These are phyloP conservation scores for Epizoanthus fatuus DNA, from an alignment of 92 coral and sea anemone genomes.

Conservation along the genomic window DNA sequence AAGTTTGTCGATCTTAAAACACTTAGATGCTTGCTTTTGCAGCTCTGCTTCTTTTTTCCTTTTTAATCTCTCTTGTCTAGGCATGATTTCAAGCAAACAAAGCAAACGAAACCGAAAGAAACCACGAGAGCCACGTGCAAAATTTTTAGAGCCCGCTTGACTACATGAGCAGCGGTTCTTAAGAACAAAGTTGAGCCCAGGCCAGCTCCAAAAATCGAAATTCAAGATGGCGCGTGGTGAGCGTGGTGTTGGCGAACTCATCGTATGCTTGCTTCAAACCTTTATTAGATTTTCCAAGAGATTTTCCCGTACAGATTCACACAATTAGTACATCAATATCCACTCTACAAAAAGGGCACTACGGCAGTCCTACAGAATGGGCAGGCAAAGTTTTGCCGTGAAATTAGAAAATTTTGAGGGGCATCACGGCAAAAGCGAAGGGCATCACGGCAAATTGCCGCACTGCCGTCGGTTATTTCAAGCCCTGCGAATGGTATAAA, in stretches of 20 bases:
- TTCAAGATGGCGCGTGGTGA: background rate
- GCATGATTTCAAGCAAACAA: slow-evolving; percentile 33
- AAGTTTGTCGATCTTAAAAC: too few relatives aligned
- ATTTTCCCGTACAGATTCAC: slow-evolving; percentile 1
- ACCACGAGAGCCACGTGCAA: slow-evolving; percentile 7
- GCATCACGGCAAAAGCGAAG: too few relatives aligned
- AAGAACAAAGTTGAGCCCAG: slow-evolving; percentile 7
- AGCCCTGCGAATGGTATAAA: too few relatives aligned
- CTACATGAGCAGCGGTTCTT: slow-evolving; percentile 16
- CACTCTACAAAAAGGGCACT: background rate
- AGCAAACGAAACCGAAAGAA: slow-evolving; percentile 11
- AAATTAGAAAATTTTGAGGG: too few relatives aligned
- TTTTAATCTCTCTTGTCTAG: slow-evolving; percentile 20
- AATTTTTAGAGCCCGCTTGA: slow-evolving; percentile 15
- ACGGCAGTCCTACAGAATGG: background rate
- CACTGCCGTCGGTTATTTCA: too few relatives aligned
- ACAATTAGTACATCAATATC: slow-evolving; percentile 20
- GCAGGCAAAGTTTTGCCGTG: too few relatives aligned
- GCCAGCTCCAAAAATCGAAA: slow-evolving; percentile 7
- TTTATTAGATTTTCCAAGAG: background rate
- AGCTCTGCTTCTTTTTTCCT: slow-evolving; percentile 13
- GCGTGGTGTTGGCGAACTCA: slow-evolving; percentile 2
- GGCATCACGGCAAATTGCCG: too few relatives aligned
- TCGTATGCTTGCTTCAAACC: slow-evolving; percentile 6
- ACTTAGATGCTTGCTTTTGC: background rate